phyloP scores from a whole-genome alignment of 1,140 invertebrate species.

The Onthophagus taurus region DNA sequence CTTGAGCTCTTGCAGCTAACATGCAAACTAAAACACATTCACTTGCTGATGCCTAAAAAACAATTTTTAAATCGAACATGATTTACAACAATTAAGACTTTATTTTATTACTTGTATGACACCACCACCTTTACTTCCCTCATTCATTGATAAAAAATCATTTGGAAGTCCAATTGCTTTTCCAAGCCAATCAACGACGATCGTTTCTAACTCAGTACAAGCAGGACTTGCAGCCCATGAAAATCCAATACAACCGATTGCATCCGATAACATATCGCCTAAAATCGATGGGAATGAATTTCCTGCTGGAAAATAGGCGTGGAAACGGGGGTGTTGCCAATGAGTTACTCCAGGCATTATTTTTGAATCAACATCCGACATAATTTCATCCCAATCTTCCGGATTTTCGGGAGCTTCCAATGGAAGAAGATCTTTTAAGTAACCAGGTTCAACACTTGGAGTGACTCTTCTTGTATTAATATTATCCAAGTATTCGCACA shows the following conservation, averaged over 20 bases:
- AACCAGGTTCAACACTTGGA: constrained; percentile 85
- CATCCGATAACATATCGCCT: constrained; percentile 94
- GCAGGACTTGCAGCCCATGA: constrained; percentile 95
- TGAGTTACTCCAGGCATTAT: constrained; percentile 99
- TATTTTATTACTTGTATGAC: constrained; percentile 69
- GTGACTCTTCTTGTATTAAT: constrained; percentile 75
- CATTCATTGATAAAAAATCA: constrained; percentile 71
- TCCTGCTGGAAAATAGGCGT: constrained; percentile 97
- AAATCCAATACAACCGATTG: constrained; percentile 95
- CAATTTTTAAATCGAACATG: constrained; percentile 5
- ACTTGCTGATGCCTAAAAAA: constrained; percentile 88
- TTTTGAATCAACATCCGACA: constrained; percentile 88
- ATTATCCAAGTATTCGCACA: constrained; percentile 89
- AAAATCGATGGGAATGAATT: constrained; percentile 96
- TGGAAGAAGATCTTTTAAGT: constrained; percentile 76
- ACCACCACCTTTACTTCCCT: constrained; percentile 81
- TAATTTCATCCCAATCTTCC: constrained; percentile 86
- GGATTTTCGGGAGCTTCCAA: constrained; percentile 72
- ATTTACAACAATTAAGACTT: not conserved
- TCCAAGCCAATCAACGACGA: constrained; percentile 96
- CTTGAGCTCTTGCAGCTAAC: constrained; percentile 88
- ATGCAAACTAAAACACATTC: constrained; percentile 94
- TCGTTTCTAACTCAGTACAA: constrained; percentile 94
- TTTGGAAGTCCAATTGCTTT: constrained; percentile 86
- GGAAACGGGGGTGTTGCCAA: constrained; percentile 98